Conservation (phyloP, 2,888 invertebrate species). For the Yponomeuta cagnagella region DNA sequence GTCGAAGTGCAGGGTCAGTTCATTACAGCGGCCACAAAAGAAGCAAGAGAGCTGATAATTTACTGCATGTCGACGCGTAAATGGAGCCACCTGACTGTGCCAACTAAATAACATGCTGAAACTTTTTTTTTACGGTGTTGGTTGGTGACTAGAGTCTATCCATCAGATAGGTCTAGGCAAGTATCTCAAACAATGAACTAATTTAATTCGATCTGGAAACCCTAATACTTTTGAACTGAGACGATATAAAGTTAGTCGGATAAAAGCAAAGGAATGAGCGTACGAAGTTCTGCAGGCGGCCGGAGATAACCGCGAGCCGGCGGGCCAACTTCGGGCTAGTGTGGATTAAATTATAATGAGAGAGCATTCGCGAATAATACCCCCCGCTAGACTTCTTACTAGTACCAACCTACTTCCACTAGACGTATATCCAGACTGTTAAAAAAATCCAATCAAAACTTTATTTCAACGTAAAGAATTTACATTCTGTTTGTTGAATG, state of each 20-base stretch:
- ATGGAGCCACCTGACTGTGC: not conserved
- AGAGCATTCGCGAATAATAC: not conserved
- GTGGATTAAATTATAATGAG: slow-evolving; percentile 1
- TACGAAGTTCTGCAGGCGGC: not conserved
- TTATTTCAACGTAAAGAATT: too few relatives aligned
- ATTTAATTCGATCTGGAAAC: not conserved
- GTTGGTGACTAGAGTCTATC: too few relatives aligned
- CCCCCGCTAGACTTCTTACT: not conserved
- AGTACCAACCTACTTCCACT: not conserved
- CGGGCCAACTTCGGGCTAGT: not conserved
- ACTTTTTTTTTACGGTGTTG: not conserved
- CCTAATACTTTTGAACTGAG: not conserved
- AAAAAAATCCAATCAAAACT: too few relatives aligned
- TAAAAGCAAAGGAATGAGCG: not conserved
- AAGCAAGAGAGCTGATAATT: not conserved
- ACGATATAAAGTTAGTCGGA: not conserved
- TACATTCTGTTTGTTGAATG: too few relatives aligned
- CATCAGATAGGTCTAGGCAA: too few relatives aligned
- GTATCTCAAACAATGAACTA: not conserved
- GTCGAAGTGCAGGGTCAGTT: not conserved
- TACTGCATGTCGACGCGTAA: not conserved
- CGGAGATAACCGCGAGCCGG: not conserved
- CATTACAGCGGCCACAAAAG: not conserved
- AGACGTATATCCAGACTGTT: too few relatives aligned
- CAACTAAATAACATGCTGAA: not conserved